Evolutionary conservation across 2,888 invertebrate species (phyloP), one percentile per base, ranked within the genome.

Genomic region (Drosophila paranaensis): DNA sequence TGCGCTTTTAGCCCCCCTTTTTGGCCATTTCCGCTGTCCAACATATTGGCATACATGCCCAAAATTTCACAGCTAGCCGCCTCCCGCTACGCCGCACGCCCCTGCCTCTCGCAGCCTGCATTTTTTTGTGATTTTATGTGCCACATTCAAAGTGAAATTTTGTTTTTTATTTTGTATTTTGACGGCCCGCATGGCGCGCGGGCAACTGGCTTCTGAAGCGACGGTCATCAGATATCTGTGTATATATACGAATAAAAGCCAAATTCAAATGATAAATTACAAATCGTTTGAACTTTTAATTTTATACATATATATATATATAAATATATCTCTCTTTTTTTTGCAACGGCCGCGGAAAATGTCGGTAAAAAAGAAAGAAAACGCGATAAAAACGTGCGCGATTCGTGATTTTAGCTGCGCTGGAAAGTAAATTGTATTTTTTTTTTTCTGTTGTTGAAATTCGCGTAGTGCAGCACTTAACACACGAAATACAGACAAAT

Each of bases 11-110:
- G 20, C 20, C 20, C 73, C 74, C 43, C 56, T 66, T 86, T 81
- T 62, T 75, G 72, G 83, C 87, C 78, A 84, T 85, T 85, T 85
- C 84, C 88, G 86, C 71, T 83, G 65, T 61, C 67, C 53, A 82
- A 67, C 85, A 84, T 80, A 87, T 86, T 86, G 86, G 86, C 86
- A 89, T 77, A 89, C 87, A 84, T 78, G 80, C 71, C 82, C 84
- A 78, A 75, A 78, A 75, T 72, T 79, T 71, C 71, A 74, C 78
- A 76, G 42, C 64, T 56, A 46, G 27, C 46, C 45, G 8, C 14
- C 45, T 8, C 14, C 40, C 14, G n/a, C 55, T 10, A 11, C 43
- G 3, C 3, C 9, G 25, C 14, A 11, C 4, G 11, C 11, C 14
- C n/a, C 25, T 10, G 10, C 13, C n/a, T 6, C 9, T 6, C 10